Evolutionary conservation across 2,888 invertebrate species (phyloP), one percentile per base, ranked within the genome.

Genomic region (Folsomia candida): DNA sequence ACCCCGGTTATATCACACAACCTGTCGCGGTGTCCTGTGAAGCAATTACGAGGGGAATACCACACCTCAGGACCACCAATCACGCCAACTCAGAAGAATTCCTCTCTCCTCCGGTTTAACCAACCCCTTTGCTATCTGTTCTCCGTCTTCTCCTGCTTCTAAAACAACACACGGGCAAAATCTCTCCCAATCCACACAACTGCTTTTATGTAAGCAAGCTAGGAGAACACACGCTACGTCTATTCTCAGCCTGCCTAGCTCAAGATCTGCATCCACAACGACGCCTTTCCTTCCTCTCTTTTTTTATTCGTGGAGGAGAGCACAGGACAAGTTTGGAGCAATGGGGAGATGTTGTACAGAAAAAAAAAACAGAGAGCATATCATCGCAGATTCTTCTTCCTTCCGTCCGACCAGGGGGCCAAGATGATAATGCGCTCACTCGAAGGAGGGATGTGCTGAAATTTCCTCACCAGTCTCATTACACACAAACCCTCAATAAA

Each of bases 21-120:
- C 79, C 79, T 79, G 79, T 78, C 79, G 78, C 79, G 78, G 79
- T 79, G 79, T 79, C 78, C 79, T 79, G 72, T 78, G 77, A 78
- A 77, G 79, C 79, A 79, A 79, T 79, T 79, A 79, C 78, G 76
- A 74, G 68, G 51, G 68, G 76, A 70, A 73, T 72, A 77, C 74
- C 77, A 77, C 76, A 77, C 76, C 79, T 76, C 72, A 72, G 72
- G 79, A 79, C 79, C 79, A 79, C 79, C 78, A 79, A 79, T 78
- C 78, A 79, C 76, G 78, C 76, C 72, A 71, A 70, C 65, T 70
- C 66, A 70, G 69, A 65, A 62, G 51, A n/a, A 64, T 64, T 64
- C 64, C 60, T 70, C 70, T 61, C 25, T 60, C 58, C 58, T 59
- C 67, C 67, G 60, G 59, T 47, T 60, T 58, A 67, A 4, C n/a